Base-by-base conservation (phyloP, 2,888 invertebrate genomes). In the Cryptus viduatorius region DNA sequence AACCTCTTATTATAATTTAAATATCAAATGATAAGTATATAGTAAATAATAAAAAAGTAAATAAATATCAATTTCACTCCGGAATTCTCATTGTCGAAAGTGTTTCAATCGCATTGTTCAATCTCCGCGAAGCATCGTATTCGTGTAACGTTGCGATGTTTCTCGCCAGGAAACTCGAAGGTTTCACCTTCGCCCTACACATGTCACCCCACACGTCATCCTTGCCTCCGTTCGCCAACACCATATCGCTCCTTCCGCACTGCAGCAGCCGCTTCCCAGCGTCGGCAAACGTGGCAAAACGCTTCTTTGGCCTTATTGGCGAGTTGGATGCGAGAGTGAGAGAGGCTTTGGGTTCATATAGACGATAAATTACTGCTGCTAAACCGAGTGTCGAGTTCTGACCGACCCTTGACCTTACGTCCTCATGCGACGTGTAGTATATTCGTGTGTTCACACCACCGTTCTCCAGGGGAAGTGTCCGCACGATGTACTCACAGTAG, bases 401-500 rank as follows among this genome's bases (percentile, higher is more conserved):
- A 59, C 73, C 73, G 73, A 73, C 73, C 61, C 73, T 73, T 73
- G 61, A 73, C 73, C 73, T 73, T 73, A 73, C 59, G 29, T 46
- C 24, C 31, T 61, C 59, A 61, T 37, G 73, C 73, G 42, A 59
- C 46, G 53, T 24, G 24, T 24, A 24, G 2, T 24, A 1, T 3
- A 24, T 24, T 24, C 2, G 24, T 24, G 16, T 56, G 59, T 37
- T 53, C 50, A n/a, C 59, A 3, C 44, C 59, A 12, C 44, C 19
- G 29, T 44, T 72, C 14, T 29, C 59, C 8, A 12, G 29, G 31
- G n/a, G 59, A 31, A 61, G 59, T 61, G 59, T 61, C n/a, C 48
- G 12, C 48, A 61, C n/a, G 7, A 3, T 61, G 24, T 7, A 12
- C 59, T 29, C 31, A n/a, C 4, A 61, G 59, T 61, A 14, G 12